Evolutionary conservation across 2,113 vertebrate species (phyloP).

Genomic region (Corythaeola cristata): DNA sequence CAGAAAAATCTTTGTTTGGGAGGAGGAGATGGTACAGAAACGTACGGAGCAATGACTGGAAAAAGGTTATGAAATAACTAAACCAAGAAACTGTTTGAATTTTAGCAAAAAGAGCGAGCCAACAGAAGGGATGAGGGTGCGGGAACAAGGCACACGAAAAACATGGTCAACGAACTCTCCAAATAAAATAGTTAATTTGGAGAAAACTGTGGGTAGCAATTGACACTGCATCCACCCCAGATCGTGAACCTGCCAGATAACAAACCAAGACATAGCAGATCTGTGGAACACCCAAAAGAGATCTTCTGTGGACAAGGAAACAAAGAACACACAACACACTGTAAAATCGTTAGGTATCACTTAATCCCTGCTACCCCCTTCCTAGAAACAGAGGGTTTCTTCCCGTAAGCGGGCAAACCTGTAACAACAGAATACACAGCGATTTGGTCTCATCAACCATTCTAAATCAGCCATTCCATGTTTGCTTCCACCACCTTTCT

Average conservation of each 20-base stretch:
- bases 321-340: background rate
- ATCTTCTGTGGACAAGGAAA: rapidly evolving
- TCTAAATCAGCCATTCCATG: background rate
- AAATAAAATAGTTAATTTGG: background rate
- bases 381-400: background rate
- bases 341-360: background rate
- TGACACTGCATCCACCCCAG: rapidly evolving
- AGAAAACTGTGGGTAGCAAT: background rate
- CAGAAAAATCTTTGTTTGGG: background rate
- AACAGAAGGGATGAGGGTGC: background rate
- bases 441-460: background rate
- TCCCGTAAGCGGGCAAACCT: background rate
- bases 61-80: background rate
- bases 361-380: background rate
- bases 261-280: background rate
- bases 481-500: background rate
- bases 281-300: background rate
- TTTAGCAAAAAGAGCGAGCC: background rate
- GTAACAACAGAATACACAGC: background rate
- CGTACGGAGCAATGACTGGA: rapidly evolving
- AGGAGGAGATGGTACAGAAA: background rate
- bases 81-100: background rate
- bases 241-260: rapidly evolving
- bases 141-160: background rate
- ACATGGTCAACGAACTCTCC: background rate